Evolutionary conservation across 2,113 vertebrate species (phyloP).

Genomic region (Eptesicus fuscus): DNA sequence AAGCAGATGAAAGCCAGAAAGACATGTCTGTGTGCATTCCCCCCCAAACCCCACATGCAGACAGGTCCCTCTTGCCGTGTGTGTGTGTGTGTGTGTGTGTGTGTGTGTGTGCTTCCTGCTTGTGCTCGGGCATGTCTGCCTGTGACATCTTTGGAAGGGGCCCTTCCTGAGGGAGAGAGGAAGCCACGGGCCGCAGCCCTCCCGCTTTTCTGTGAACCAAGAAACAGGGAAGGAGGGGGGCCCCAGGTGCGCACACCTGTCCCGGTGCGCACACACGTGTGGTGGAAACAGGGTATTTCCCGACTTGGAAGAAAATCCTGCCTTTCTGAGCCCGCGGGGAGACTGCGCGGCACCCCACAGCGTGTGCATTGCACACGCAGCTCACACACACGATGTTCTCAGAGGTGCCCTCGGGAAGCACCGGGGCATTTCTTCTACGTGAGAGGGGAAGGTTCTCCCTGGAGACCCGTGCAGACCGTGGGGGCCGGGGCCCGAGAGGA

Average conservation of each 20-base stretch:
- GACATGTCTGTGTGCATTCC: not conserved
- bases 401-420: not conserved
- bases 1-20: not conserved
- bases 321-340: not conserved
- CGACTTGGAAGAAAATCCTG: not conserved
- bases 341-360: too few relatives aligned
- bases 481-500: fast-evolving
- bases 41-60: not conserved
- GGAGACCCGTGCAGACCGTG: fast-evolving
- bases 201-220: not conserved
- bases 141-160: not conserved
- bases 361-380: not conserved
- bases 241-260: fast-evolving
- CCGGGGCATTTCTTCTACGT: too few relatives aligned
- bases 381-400: too few relatives aligned
- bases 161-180: too few relatives aligned
- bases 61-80: too few relatives aligned
- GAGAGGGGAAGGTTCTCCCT: not conserved
- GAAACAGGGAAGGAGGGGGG: fast-evolving
- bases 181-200: too few relatives aligned
- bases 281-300: not conserved
- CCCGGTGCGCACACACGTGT: fast-evolving
- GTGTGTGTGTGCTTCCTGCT: too few relatives aligned
- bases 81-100: not conserved
- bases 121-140: not conserved